Conservation (phyloP, 2,797 vertebrate species). For the Chiloscyllium punctatum region DNA sequence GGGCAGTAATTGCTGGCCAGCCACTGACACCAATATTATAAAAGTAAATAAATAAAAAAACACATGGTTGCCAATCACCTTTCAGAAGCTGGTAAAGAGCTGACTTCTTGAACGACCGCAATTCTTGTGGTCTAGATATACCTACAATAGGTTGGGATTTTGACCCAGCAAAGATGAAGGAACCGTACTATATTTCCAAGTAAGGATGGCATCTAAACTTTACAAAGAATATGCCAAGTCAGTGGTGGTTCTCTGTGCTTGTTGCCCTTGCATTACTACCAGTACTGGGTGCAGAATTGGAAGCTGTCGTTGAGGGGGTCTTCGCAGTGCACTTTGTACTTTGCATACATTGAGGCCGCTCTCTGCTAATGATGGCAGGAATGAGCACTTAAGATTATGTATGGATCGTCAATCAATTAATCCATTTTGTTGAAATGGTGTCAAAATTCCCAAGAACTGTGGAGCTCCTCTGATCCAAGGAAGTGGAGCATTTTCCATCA, state of each 20-base stretch:
- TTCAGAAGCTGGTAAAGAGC: not conserved
- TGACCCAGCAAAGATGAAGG: not conserved
- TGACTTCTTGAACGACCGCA: not conserved
- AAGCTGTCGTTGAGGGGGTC: not conserved
- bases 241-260: not conserved
- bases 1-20: no score
- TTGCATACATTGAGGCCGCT: not conserved
- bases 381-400: not conserved
- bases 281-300: not conserved
- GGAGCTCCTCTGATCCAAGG: not conserved
- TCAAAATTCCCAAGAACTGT: not conserved
- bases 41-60: no score
- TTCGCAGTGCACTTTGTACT: not conserved
- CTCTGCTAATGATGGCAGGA: not conserved
- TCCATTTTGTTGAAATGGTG: not conserved
- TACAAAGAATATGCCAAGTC: no score
- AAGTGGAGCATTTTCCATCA: not conserved
- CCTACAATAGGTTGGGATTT: not conserved
- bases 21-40: no score
- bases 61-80: not conserved
- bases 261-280: not conserved
- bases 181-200: not conserved
- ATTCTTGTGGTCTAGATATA: not conserved
- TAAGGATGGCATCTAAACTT: not conserved
- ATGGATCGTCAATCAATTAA: not conserved